These are phyloP conservation scores for Bimastos eiseni DNA, from an alignment of 2,888 invertebrate genomes.

Conservation along the genomic window DNA sequence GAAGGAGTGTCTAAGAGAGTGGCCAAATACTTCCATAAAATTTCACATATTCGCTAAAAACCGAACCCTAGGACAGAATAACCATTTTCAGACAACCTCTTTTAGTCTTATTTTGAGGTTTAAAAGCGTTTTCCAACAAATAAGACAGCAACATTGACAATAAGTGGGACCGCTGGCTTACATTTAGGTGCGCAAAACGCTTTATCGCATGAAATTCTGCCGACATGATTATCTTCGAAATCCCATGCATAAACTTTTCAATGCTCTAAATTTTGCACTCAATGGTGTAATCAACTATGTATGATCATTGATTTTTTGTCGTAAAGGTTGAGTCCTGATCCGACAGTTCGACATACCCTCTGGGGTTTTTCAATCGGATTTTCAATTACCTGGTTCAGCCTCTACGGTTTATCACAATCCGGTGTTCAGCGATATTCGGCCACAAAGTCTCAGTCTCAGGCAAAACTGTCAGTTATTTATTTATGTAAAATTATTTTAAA, in stretches of 20 bases:
- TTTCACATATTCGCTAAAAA: no score
- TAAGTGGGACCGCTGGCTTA: no score
- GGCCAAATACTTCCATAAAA: no score
- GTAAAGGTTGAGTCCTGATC: slow-evolving; percentile 10
- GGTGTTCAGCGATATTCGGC: slow-evolving; percentile 6
- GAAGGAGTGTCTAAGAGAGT: no score
- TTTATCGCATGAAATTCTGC: neutral
- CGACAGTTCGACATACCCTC: slow-evolving; percentile 23
- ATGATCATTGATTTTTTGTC: no score
- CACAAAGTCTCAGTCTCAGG: neutral
- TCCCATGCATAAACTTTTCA: neutral
- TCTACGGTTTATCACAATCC: neutral
- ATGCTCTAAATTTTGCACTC: neutral
- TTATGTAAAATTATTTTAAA: no score
- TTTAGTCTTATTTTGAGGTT: no score
- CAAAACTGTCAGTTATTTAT: neutral
- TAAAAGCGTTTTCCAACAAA: no score
- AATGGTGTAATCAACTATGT: neutral
- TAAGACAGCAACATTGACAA: no score
- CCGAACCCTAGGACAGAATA: no score
- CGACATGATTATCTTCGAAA: neutral
- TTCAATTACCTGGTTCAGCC: neutral
- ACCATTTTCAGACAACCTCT: no score
- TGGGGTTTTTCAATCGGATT: slow-evolving; percentile 22
- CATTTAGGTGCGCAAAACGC: no score